These are phyloP conservation scores for Drosophila tristis DNA, from an alignment of 1,140 invertebrate species.

Conservation along the genomic window DNA sequence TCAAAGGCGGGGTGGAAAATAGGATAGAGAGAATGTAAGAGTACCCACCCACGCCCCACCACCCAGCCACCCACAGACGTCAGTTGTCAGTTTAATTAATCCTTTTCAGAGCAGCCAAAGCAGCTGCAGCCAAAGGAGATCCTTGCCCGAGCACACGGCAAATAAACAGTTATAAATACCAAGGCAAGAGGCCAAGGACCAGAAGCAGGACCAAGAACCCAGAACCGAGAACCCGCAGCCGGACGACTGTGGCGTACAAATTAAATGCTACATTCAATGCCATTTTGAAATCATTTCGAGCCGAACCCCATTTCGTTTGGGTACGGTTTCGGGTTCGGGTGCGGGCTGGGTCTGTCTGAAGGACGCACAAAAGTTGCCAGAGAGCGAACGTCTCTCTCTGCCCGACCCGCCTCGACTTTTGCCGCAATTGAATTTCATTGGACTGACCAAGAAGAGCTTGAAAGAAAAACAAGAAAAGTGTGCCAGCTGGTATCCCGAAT, in stretches of 20 bases:
- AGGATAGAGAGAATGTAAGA: slow-evolving; percentile 3
- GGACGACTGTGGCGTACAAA: slow-evolving; percentile 66
- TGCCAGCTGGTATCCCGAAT: too few species aligned
- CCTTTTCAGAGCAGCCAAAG: slow-evolving; percentile 65
- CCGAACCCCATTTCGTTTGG: slow-evolving; percentile 28
- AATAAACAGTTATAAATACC: slow-evolving; percentile 78
- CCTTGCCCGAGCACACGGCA: slow-evolving; percentile 44
- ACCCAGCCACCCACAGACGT: slow-evolving; percentile 41
- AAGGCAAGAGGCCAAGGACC: slow-evolving; percentile 37
- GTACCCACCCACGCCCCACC: not conserved
- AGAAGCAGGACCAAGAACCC: slow-evolving; percentile 42
- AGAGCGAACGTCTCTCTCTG: slow-evolving; percentile 7
- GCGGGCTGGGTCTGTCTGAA: slow-evolving; percentile 30
- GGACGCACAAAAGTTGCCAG: slow-evolving; percentile 69
- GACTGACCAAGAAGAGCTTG: not conserved
- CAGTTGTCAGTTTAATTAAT: slow-evolving; percentile 75
- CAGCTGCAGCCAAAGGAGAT: slow-evolving; percentile 24
- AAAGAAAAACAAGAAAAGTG: not conserved
- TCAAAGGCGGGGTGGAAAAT: slow-evolving; percentile 56
- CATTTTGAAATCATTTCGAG: slow-evolving; percentile 76
- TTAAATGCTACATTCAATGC: slow-evolving; percentile 82
- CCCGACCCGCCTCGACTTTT: slow-evolving; percentile 44
- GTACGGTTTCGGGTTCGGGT: not conserved
- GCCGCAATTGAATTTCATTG: slow-evolving; percentile 75
- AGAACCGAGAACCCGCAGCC: slow-evolving; percentile 14